phyloP scores from a whole-genome alignment of 2,888 invertebrate genomes.

The Zaprionus bogoriensis region DNA sequence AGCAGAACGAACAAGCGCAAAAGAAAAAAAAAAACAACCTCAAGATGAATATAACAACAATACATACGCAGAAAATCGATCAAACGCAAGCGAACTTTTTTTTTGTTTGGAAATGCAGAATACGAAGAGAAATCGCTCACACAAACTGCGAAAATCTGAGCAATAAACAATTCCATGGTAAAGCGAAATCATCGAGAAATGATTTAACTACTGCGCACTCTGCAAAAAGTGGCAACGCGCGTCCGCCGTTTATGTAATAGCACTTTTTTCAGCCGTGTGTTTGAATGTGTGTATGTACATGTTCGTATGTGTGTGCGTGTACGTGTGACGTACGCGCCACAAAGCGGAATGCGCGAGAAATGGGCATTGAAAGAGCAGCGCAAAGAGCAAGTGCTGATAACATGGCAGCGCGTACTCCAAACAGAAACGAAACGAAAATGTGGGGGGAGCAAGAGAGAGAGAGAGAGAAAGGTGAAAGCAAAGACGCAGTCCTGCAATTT shows the following conservation, averaged over 20 bases:
- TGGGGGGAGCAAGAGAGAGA: conserved; percentile 4
- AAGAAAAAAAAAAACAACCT: conserved; percentile 44
- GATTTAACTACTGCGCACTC: conserved; percentile 41
- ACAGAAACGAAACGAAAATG: conserved; percentile 23
- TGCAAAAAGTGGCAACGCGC: conserved; percentile 59
- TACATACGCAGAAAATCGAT: conserved; percentile 73
- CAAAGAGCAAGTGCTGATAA: conserved; percentile 52
- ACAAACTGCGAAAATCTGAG: conserved; percentile 24
- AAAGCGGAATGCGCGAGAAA: conserved; percentile 65
- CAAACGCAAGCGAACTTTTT: conserved; percentile 58
- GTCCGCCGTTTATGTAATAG: conserved; percentile 68
- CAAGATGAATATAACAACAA: conserved; percentile 61
- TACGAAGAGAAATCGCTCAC: conserved; percentile 20
- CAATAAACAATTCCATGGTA: conserved; percentile 20
- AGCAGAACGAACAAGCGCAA: conserved; percentile 58
- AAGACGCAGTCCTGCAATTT: conserved; percentile 19
- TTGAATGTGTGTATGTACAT: conserved; percentile 34
- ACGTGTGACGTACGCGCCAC: conserved; percentile 63
- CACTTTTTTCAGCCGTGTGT: conserved; percentile 49
- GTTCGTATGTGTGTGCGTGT: conserved; percentile 45
- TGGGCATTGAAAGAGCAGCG: conserved; percentile 42
- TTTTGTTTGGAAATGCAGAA: conserved; percentile 39
- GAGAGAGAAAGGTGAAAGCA: neutral
- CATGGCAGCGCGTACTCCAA: conserved; percentile 44
- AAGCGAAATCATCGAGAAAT: conserved; percentile 31